phyloP scores from a whole-genome alignment of 1,140 invertebrate species.

The Anagrus nilaparvatae region DNA sequence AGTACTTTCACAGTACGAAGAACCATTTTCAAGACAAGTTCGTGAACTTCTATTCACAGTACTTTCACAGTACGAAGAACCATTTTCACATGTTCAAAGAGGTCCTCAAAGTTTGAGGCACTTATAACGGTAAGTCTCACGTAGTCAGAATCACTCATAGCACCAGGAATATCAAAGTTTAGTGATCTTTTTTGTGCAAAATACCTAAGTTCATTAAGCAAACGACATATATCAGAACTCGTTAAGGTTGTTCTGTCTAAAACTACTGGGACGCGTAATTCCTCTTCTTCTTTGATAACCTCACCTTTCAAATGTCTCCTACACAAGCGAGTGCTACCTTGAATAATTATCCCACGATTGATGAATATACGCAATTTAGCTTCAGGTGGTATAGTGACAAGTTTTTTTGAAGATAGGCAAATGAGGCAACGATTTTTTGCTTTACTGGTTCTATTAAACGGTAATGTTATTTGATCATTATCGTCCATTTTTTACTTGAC shows the following conservation, averaged over 20 bases:
- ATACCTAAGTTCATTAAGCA: not conserved
- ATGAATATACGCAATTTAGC: constrained; percentile 9
- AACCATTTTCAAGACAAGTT: not conserved
- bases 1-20: constrained; percentile 5
- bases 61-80: not conserved
- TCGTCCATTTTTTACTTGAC: too few relatives aligned
- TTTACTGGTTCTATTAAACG: not conserved
- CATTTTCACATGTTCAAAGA: not conserved
- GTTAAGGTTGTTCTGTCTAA: not conserved
- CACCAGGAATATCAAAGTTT: constrained; percentile 5
- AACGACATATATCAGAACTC: not conserved
- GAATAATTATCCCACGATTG: constrained; percentile 2
- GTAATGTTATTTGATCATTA: constrained; percentile 1
- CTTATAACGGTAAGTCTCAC: not conserved
- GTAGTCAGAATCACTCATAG: constrained; percentile 4
- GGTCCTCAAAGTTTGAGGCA: constrained; percentile 3
- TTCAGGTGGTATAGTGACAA: constrained; percentile 5
- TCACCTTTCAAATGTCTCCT: constrained; percentile 5
- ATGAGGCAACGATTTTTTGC: not conserved
- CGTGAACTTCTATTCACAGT: constrained; percentile 5
- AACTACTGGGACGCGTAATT: not conserved
- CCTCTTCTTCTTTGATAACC: not conserved
- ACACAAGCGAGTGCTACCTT: not conserved
- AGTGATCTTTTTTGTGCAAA: constrained; percentile 2
- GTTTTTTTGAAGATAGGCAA: not conserved